Evolutionary conservation across 2,888 invertebrate species (phyloP).

Genomic region (Lordiphosa fenestrarum): DNA sequence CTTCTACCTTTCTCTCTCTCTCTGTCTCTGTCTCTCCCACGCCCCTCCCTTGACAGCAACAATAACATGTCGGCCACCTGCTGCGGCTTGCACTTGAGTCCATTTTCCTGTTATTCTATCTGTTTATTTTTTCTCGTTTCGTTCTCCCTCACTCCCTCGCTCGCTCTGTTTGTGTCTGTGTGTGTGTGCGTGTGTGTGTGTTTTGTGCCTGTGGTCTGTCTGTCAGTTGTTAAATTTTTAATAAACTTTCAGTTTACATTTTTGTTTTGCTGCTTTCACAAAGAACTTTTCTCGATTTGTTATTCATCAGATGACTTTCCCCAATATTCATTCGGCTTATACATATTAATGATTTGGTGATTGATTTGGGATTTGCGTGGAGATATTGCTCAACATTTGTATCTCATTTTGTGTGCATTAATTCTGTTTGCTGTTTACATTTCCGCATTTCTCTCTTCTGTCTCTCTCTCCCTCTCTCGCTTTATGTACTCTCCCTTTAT

Average conservation of each 20-base stretch:
- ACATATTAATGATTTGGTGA: conserved; percentile 39
- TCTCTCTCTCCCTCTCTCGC: conserved; percentile 19
- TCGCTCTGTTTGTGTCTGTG: conserved; percentile 5
- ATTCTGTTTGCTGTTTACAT: conserved; percentile 30
- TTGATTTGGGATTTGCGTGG: conserved; percentile 28
- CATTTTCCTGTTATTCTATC: conserved; percentile 53
- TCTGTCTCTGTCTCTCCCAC: background rate
- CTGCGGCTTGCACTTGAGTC: conserved; percentile 73
- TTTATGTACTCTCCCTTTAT: conserved; percentile 7
- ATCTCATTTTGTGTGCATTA: conserved; percentile 11
- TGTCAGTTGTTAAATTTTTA: conserved; percentile 62
- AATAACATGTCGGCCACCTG: conserved; percentile 68
- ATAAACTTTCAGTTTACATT: conserved; percentile 60
- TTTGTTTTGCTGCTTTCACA: conserved; percentile 25
- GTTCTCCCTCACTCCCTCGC: background rate
- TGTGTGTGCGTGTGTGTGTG: conserved; percentile 11
- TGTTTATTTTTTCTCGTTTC: conserved; percentile 42
- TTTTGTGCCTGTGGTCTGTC: conserved; percentile 20
- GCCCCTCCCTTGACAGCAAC: conserved; percentile 26
- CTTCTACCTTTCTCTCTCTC: conserved; percentile 1
- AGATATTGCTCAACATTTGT: background rate
- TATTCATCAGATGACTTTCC: conserved; percentile 36
- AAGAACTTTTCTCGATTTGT: conserved; percentile 27
- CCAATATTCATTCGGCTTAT: conserved; percentile 27
- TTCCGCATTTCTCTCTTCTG: conserved; percentile 47